These are phyloP conservation scores for Drosophila monieri DNA, from an alignment of 2,888 invertebrate species.

Conservation along the genomic window DNA sequence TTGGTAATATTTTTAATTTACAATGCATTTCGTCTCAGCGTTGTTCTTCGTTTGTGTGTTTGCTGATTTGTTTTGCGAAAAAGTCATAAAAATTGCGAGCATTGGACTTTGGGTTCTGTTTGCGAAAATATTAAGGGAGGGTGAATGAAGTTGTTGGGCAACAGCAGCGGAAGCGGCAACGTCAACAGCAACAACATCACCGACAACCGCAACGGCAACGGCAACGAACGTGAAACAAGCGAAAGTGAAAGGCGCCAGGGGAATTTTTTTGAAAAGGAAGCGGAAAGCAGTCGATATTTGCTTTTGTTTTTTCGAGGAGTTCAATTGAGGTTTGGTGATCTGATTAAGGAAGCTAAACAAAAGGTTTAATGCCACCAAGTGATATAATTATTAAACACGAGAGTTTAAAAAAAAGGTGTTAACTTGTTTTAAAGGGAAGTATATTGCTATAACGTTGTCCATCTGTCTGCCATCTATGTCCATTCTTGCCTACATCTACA, in stretches of 20 bases:
- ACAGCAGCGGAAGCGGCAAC: constrained; percentile 21
- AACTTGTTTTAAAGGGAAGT: background rate
- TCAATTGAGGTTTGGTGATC: constrained; percentile 34
- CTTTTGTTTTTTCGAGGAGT: constrained; percentile 18
- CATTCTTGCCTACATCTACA: too few species aligned
- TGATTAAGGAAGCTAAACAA: constrained; percentile 13
- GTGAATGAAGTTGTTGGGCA: constrained; percentile 10
- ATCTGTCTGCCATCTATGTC: too few species aligned
- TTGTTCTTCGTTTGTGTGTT: constrained; percentile 35
- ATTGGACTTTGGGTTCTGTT: constrained; percentile 64
- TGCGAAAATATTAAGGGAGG: constrained; percentile 3
- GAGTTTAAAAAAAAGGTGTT: constrained; percentile 2
- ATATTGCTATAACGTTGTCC: too few species aligned
- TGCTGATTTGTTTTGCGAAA: constrained; percentile 56
- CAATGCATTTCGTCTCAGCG: constrained; percentile 11
- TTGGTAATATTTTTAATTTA: constrained; percentile 45
- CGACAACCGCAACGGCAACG: constrained; percentile 30
- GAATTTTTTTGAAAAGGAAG: constrained; percentile 63
- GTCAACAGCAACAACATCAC: constrained; percentile 6
- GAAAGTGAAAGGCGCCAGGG: constrained; percentile 71
- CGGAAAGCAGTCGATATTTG: constrained; percentile 22
- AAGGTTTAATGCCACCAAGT: constrained; percentile 33
- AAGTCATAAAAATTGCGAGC: constrained; percentile 62
- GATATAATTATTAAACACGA: constrained; percentile 6
- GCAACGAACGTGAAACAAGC: constrained; percentile 33